Conservation (phyloP, 2,113 vertebrate genomes). For the Rhinogobius similis region DNA sequence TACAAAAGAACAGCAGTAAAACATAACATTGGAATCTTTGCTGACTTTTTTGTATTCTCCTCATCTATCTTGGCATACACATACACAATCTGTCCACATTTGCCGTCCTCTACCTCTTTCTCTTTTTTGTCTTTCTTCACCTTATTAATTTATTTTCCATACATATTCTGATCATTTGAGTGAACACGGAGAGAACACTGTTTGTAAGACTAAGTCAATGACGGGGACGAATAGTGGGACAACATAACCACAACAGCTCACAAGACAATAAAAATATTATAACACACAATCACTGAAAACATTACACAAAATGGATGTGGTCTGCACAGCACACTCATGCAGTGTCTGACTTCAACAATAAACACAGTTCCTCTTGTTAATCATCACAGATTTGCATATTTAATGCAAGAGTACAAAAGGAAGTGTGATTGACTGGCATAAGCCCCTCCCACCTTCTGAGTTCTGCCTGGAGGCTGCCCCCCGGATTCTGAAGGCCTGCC, state of each 20-base stretch:
- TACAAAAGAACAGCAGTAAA: neutral
- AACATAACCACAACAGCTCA: neutral
- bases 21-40: neutral
- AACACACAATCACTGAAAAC: neutral
- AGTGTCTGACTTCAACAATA: neutral
- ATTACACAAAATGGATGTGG: neutral
- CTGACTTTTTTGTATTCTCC: neutral
- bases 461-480: slow-evolving; percentile 91
- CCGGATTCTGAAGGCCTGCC: slow-evolving; percentile 92
- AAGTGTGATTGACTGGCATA: neutral
- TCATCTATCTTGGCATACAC: neutral
- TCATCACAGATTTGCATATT: neutral
- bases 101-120: slow-evolving; percentile 7
- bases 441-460: slow-evolving; percentile 85
- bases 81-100: neutral
- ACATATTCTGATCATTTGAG: neutral
- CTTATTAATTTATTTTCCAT: neutral
- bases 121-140: neutral
- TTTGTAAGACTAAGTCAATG: neutral
- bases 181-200: neutral
- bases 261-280: neutral
- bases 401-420: neutral
- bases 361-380: neutral
- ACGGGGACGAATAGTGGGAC: neutral
- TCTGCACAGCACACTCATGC: neutral